Base-by-base conservation (phyloP, 2,797 vertebrate species). In the Tenualosa thibaudeaui region DNA sequence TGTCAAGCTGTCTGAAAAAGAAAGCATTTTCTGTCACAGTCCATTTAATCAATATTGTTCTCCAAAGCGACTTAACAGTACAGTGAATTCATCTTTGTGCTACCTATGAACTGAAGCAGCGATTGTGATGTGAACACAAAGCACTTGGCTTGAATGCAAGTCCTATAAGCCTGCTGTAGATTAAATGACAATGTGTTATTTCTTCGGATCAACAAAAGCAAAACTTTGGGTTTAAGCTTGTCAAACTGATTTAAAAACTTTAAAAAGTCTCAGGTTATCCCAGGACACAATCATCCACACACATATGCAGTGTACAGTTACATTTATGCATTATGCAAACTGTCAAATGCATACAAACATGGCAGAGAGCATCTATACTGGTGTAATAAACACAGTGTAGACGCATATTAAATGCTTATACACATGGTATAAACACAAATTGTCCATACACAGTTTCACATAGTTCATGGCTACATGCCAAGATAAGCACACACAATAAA, bases 21-120 rank as follows among this genome's bases (percentile, higher is more conserved):
- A 78, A 78, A 78, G 71, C 19, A 17, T 46, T 43, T 78, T 78
- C 40, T 46, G 71, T 78, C 71, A 78, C 71, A 78, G 71, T 43
- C 71, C 71, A 78, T 78, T 78, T 78, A 78, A 40, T 46, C 40
- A 1, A 78, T 19, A 46, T 37, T 78, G 68, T 40, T 19, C 13
- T 37, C 12, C 71, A 78, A 19, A 46, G 40, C 71, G 37, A 40
- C 37, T 22, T 19, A 46, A 19, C 40, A 46, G 40, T 46, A 17
- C 15, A 22, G 7, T 22, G 37, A 22, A 78, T 78, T 46, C 7
- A 19, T 43, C 17, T 46, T 40, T 46, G 71, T 78, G 40, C 40
- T 78, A 78, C 40, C 71, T 78, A 19, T 78, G 40, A 78, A 22
- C 71, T 43, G 71, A 78, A 22, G 71, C 19, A 17, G 15, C 15